Percentiles rank a stretch among this genome's conserved stretches.
These are phyloP conservation scores for Orthosia incerta DNA, from an alignment of 2,888 invertebrate genomes.

Conservation along the genomic window DNA sequence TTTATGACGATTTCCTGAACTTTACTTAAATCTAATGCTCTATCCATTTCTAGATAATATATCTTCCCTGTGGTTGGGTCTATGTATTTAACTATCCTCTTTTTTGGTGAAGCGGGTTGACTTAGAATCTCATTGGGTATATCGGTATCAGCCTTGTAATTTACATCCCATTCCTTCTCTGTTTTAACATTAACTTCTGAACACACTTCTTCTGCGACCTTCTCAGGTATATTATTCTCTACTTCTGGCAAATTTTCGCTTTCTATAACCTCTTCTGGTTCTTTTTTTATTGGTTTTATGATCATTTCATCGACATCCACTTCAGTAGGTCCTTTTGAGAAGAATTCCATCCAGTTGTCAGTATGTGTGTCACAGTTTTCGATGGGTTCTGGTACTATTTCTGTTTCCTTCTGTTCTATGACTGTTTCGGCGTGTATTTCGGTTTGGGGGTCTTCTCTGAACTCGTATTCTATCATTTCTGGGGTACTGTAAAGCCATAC, in stretches of 20 bases:
- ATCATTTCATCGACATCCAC: constrained; percentile 87
- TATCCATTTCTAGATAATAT: constrained; percentile 87
- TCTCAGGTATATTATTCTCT: constrained; percentile 49
- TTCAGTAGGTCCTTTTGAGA: constrained; percentile 80
- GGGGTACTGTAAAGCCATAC: constrained; percentile 92
- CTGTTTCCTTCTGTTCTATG: constrained; percentile 42
- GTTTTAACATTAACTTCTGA: constrained; percentile 35
- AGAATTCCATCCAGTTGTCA: constrained; percentile 86
- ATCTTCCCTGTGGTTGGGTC: constrained; percentile 86
- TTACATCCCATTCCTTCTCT: constrained; percentile 37
- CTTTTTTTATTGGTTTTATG: constrained; percentile 80
- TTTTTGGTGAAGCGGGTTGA: constrained; percentile 74
- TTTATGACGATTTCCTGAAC: constrained; percentile 87
- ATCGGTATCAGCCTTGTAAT: constrained; percentile 53
- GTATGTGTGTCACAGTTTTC: constrained; percentile 61
- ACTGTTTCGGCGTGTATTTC: constrained; percentile 44
- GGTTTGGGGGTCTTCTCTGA: constrained; percentile 72
- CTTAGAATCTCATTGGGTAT: constrained; percentile 74
- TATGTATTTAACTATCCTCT: constrained; percentile 86
- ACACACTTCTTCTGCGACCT: constrained; percentile 17
- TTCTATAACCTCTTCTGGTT: constrained; percentile 67
- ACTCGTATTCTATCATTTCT: constrained; percentile 84
- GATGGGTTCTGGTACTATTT: constrained; percentile 30
- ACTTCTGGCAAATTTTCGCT: constrained; percentile 34
- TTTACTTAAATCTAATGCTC: constrained; percentile 81